phyloP scores from a whole-genome alignment of 2,113 vertebrate species.

The Furnarius figulus region DNA sequence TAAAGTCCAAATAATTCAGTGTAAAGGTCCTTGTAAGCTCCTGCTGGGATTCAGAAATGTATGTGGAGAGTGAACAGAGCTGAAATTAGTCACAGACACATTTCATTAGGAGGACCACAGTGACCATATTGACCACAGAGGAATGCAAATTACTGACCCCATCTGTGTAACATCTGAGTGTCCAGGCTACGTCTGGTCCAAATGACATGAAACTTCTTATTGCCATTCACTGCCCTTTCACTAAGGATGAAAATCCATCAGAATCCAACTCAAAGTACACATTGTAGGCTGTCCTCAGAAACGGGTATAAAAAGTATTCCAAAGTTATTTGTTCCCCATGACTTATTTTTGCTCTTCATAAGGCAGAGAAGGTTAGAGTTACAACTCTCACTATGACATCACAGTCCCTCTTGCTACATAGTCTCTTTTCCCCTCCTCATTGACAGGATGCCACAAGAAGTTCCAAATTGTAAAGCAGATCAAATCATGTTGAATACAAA shows the following conservation, averaged over 20 bases:
- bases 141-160: background rate
- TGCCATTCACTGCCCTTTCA: background rate
- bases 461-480: background rate
- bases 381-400: background rate
- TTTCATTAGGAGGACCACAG: background rate
- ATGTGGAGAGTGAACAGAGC: background rate
- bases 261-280: background rate
- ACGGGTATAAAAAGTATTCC: background rate
- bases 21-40: background rate
- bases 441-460: background rate
- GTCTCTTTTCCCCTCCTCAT: background rate
- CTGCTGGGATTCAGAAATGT: background rate
- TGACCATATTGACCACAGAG: background rate
- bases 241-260: background rate
- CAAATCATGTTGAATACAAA: background rate
- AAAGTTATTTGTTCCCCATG: background rate
- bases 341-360: background rate
- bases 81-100: background rate
- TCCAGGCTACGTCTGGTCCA: background rate
- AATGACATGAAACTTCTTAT: background rate
- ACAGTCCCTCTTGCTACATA: background rate
- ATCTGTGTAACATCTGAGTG: accelerated
- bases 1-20: background rate
- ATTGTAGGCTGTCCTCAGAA: accelerated
- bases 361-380: background rate